phyloP scores from a whole-genome alignment of 2,888 invertebrate species.

The Drosophila atroscutellata region DNA sequence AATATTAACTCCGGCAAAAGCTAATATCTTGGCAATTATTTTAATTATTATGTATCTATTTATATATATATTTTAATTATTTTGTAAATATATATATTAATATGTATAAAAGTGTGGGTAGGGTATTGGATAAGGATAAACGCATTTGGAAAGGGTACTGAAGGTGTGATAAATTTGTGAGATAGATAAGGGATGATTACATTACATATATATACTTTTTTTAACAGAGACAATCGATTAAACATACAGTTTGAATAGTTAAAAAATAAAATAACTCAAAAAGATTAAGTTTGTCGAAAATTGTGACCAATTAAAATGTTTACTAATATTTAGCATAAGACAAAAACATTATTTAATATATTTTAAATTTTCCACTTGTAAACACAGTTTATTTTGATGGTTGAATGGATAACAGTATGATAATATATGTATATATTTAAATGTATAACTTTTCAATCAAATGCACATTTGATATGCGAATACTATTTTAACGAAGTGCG shows the following conservation, averaged over 20 bases:
- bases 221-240: background rate
- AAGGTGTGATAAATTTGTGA: background rate
- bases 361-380: background rate
- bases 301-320: background rate
- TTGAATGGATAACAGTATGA: background rate
- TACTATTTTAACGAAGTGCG: background rate
- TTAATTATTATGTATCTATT: slow-evolving; percentile 23
- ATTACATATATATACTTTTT: background rate
- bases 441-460: background rate
- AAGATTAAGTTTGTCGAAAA: background rate
- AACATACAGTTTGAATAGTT: background rate
- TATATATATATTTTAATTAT: slow-evolving; percentile 17
- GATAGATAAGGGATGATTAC: background rate
- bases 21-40: slow-evolving; percentile 32
- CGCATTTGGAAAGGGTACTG: background rate
- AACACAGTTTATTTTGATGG: background rate
- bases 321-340: too few relatives aligned
- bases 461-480: slow-evolving; percentile 9
- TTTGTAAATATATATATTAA: slow-evolving; percentile 4
- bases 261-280: background rate
- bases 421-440: background rate
- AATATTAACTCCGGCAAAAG: slow-evolving; percentile 43
- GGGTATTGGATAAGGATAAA: background rate
- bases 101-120: background rate
- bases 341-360: background rate